Evolutionary conservation across 2,888 invertebrate genomes (phyloP).

Genomic region (Orthonychiurus folsomi): DNA sequence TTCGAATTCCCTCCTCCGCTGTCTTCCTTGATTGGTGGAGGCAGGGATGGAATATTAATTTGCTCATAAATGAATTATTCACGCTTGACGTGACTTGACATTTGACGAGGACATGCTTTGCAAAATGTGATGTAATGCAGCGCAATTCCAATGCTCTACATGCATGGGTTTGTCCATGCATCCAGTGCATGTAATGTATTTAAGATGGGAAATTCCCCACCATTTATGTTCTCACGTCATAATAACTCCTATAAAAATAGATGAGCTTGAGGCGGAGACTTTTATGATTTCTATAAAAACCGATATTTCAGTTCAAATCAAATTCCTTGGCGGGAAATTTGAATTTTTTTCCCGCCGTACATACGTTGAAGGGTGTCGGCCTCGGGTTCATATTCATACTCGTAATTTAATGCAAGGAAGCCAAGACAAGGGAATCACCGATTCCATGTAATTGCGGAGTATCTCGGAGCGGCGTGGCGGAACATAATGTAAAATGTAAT

Average conservation of each 20-base stretch:
- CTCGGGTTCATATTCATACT: background rate
- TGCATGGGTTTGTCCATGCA: too few species aligned
- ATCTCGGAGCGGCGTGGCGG: background rate
- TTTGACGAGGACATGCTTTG: too few species aligned
- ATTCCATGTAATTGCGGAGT: too few species aligned
- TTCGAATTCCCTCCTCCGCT: background rate
- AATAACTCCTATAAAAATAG: background rate
- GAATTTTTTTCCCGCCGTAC: background rate
- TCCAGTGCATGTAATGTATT: too few species aligned
- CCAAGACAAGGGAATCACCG: background rate
- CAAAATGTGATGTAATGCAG: too few species aligned
- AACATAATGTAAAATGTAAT: background rate
- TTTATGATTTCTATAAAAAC: background rate
- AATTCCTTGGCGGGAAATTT: too few species aligned
- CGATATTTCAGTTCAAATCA: background rate
- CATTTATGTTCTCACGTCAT: background rate
- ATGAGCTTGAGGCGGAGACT: background rate
- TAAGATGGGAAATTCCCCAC: background rate
- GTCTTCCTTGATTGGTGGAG: background rate
- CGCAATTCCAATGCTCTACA: too few species aligned
- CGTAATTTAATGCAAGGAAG: background rate
- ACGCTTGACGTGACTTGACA: background rate
- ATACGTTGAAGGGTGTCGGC: background rate
- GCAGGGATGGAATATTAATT: background rate
- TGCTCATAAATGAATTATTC: background rate